Evolutionary conservation across 2,888 invertebrate species (phyloP).

Genomic region (Boloria euphrosyne): DNA sequence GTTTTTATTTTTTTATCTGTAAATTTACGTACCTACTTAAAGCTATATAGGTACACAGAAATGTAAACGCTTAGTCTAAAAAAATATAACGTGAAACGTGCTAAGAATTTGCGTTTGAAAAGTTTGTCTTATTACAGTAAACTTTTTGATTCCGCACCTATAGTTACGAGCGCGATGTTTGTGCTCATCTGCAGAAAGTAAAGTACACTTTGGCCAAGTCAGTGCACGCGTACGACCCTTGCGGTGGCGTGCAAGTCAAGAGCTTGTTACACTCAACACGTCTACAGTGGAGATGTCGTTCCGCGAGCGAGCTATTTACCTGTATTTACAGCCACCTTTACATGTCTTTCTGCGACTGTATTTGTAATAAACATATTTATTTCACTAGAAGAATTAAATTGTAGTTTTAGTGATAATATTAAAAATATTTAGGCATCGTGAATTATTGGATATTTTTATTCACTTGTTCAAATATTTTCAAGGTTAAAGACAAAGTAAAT

Average conservation of each 20-base stretch:
- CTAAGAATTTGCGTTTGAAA: conserved; percentile 29
- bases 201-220: conserved; percentile 46
- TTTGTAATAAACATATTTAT: background rate
- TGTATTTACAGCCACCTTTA: conserved; percentile 30
- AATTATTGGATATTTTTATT: too few relatives aligned
- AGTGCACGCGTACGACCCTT: conserved; percentile 48
- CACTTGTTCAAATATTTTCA: too few relatives aligned
- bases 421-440: too few relatives aligned
- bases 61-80: too few relatives aligned
- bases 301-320: conserved; percentile 38
- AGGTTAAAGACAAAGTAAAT: too few relatives aligned
- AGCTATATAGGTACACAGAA: too few relatives aligned
- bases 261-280: conserved; percentile 70
- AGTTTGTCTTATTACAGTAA: conserved; percentile 36
- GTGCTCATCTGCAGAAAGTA: conserved; percentile 44
- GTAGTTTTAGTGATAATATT: too few relatives aligned
- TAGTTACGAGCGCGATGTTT: conserved; percentile 42
- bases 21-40: too few relatives aligned
- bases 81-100: conserved; percentile 27
- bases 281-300: conserved; percentile 64
- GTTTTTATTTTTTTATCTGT: too few relatives aligned
- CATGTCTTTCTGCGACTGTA: conserved; percentile 12
- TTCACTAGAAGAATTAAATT: background rate
- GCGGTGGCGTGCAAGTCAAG: conserved; percentile 66
- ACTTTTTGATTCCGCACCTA: conserved; percentile 36